A percentile compares a stretch with the other conserved stretches of the same genome.
phyloP scores from a whole-genome alignment of 2,888 invertebrate species.

The Lycophotia porphyrea region DNA sequence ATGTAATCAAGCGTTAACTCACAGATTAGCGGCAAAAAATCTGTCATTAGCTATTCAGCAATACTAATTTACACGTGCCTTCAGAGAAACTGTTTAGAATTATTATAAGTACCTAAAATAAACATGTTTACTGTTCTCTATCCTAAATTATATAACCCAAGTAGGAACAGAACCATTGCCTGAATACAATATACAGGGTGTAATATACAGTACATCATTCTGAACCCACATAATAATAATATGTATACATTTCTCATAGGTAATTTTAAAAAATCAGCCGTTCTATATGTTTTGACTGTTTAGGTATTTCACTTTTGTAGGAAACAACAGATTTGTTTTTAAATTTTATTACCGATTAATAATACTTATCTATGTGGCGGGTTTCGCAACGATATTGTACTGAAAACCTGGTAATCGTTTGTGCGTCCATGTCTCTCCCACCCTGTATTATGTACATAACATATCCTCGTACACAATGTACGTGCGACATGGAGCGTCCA shows the following conservation, averaged over 20 bases:
- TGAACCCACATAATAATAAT: background rate
- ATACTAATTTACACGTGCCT: background rate
- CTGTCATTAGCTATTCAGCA: too few species aligned
- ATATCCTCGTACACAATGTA: constrained; percentile 33
- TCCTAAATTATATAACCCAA: constrained; percentile 10
- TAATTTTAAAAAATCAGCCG: background rate
- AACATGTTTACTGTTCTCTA: background rate
- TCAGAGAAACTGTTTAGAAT: constrained; percentile 5
- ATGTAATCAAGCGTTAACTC: background rate
- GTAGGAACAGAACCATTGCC: constrained; percentile 6
- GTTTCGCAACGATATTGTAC: background rate
- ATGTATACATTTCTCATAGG: background rate
- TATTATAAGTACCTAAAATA: constrained; percentile 8
- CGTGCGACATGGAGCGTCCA: background rate
- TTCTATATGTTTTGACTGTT: too few species aligned
- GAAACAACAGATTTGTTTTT: too few species aligned
- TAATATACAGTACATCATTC: background rate
- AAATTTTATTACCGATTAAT: too few species aligned
- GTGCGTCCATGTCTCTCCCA: background rate
- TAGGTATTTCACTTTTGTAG: too few species aligned
- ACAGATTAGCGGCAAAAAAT: background rate
- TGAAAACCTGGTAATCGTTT: background rate
- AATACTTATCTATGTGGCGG: background rate
- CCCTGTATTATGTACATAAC: constrained; percentile 39
- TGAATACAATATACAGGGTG: constrained; percentile 24